Evolutionary conservation across 2,888 invertebrate species (phyloP), one percentile per base, ranked within the genome.

Genomic region (Parnassius apollo): DNA sequence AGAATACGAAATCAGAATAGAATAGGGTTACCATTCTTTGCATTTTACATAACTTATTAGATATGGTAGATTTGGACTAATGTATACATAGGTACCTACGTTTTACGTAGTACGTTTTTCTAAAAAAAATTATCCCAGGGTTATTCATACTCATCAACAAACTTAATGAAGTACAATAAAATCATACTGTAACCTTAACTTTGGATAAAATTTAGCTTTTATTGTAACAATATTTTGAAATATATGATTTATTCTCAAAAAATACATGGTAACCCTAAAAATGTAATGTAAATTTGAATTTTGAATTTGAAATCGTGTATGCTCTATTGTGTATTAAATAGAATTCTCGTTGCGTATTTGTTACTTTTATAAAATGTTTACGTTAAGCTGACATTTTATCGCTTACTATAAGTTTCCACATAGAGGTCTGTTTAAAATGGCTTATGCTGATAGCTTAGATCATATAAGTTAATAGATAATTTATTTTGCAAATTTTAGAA

Each of bases 271-370:
- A 57, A 53, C 62, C 62, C 62, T 62, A 42, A 56, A 56, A 35
- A 35, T 35, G 4, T 35, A n/a, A n/a, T 45, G 42, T 78, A 78
- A 84, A 82, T 85, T 89, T 84, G 85, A 89, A 88, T 91, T 91
- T 80, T 78, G 85, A 85, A 85, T 18, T 18, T 18, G 18, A 1
- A 18, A 18, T 86, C 86, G 86, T 85, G 84, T 89, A 83, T 86
- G 86, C 86, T 88, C 86, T 88, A 89, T 89, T 91, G 89, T 89
- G 77, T 81, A 75, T 83, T 82, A 85, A 90, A 88, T 88, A 83
- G 83, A 86, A 88, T 86, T 85, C 83, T 82, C 75, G 75, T 83
- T 83, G 78, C 82, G 77, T 78, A 77, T 72, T 73, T 73, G 77
- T 76, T 76, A 75, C 74, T 73, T 70, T 70, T 63, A 63, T 55